Conservation (phyloP, 2,888 invertebrate species). For the Lasius fuliginosus region DNA sequence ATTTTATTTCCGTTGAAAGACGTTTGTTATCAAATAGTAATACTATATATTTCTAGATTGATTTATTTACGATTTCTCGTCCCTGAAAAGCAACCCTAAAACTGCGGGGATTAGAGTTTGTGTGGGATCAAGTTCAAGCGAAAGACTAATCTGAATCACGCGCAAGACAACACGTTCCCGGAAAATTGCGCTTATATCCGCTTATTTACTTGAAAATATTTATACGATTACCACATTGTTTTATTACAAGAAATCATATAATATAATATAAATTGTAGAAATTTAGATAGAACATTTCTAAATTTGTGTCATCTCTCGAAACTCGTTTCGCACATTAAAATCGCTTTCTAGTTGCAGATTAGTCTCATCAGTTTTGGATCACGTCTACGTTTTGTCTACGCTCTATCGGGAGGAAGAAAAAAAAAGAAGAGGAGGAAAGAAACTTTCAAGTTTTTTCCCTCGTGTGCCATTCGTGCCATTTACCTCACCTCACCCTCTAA, state of each 20-base stretch:
- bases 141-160: constrained; percentile 67
- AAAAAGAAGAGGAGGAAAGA: background rate
- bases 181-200: background rate
- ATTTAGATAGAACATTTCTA: background rate
- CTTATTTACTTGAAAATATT: background rate
- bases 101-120: constrained; percentile 77
- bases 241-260: background rate
- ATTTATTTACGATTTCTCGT: constrained; percentile 27
- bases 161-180: constrained; percentile 7
- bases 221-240: background rate
- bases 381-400: too few relatives aligned
- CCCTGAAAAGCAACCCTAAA: constrained; percentile 78
- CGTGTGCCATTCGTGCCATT: constrained; percentile 17
- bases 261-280: background rate
- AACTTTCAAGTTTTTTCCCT: too few relatives aligned
- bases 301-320: background rate
- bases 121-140: constrained; percentile 75
- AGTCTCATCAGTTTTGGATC: background rate
- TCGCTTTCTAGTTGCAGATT: background rate
- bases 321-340: background rate
- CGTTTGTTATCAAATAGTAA: background rate
- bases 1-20: background rate
- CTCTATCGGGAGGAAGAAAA: background rate
- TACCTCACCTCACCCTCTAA: constrained; percentile 17
- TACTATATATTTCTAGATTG: background rate